Evolutionary conservation across 1,140 invertebrate genomes (phyloP).

Genomic region (Calliphora vicina): DNA sequence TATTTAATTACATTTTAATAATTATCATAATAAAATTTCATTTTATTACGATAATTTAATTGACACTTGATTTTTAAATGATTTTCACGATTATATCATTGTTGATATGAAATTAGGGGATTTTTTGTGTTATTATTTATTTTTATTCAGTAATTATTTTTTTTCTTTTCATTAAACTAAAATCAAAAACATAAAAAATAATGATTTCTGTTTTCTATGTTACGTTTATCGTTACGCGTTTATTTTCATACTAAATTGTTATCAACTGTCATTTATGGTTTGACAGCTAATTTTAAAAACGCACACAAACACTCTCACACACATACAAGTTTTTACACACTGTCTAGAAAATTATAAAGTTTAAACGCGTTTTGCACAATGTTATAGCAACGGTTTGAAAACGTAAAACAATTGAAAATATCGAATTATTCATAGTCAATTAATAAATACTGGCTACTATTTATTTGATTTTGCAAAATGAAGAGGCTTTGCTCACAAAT

Average conservation of each 20-base stretch:
- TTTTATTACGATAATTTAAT: neutral
- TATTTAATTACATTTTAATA: too few relatives aligned
- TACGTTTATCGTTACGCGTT: slow-evolving; percentile 34
- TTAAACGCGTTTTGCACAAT: neutral
- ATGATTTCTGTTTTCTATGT: neutral
- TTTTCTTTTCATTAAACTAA: too few relatives aligned
- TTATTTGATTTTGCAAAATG: too few relatives aligned
- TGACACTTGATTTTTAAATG: neutral
- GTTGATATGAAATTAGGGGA: too few relatives aligned
- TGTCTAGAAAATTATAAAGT: neutral
- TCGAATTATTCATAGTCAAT: too few relatives aligned
- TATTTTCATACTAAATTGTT: slow-evolving; percentile 32
- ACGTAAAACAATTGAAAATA: too few relatives aligned
- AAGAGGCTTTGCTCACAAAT: too few relatives aligned
- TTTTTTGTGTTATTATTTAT: neutral
- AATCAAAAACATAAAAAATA: too few relatives aligned
- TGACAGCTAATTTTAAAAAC: slow-evolving; percentile 17
- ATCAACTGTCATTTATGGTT: slow-evolving; percentile 29
- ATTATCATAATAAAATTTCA: too few relatives aligned
- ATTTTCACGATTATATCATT: neutral
- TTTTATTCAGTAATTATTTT: neutral
- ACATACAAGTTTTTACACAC: too few relatives aligned
- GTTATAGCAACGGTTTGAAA: neutral
- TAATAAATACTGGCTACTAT: too few relatives aligned
- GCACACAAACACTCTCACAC: neutral